These are phyloP conservation scores for Lanistes nyassanus DNA, from an alignment of 1,140 invertebrate genomes.

Conservation along the genomic window DNA sequence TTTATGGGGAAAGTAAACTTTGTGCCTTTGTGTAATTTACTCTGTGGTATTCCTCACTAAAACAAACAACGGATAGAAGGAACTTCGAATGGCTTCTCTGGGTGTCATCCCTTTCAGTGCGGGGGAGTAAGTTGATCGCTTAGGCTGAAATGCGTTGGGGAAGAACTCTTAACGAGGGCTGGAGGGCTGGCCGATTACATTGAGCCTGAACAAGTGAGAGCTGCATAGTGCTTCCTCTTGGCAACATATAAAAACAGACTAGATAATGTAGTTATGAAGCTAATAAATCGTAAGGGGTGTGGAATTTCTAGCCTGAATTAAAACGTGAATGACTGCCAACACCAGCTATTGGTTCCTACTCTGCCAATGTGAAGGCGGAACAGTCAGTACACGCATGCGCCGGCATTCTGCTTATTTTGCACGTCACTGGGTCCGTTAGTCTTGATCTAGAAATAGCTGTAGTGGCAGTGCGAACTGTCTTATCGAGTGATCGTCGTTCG, in stretches of 20 bases:
- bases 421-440: constrained; percentile 24
- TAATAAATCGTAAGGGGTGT: neutral
- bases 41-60: too few relatives aligned
- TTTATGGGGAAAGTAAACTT: too few relatives aligned
- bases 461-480: too few relatives aligned
- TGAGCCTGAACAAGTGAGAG: neutral
- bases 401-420: constrained; percentile 25
- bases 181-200: too few relatives aligned
- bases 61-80: too few relatives aligned
- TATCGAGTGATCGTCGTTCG: too few relatives aligned
- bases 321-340: neutral
- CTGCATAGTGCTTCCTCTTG: neutral
- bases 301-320: neutral
- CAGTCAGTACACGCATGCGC: constrained; percentile 13
- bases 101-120: too few relatives aligned
- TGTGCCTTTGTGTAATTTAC: too few relatives aligned
- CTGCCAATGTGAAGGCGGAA: constrained; percentile 19
- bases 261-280: neutral
- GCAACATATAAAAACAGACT: neutral
- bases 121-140: too few relatives aligned
- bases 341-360: neutral
- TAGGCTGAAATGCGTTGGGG: too few relatives aligned
- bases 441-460: constrained; percentile 2
- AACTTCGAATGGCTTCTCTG: too few relatives aligned
- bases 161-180: too few relatives aligned